These are phyloP conservation scores for Pecten maximus DNA, from an alignment of 2,888 invertebrate genomes.

Conservation along the genomic window DNA sequence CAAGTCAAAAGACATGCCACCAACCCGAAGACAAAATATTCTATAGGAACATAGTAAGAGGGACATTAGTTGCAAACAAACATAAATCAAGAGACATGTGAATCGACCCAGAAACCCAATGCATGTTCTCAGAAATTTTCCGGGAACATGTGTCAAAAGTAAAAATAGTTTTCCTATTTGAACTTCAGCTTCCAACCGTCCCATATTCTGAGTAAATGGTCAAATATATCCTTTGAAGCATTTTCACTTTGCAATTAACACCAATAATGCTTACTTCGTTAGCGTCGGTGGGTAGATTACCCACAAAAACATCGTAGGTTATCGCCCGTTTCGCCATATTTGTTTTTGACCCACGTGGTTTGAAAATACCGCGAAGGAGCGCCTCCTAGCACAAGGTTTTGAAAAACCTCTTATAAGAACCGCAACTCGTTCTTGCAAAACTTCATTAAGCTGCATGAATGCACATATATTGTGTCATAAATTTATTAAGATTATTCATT, in stretches of 20 bases:
- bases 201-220: not conserved
- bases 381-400: constrained; percentile 24
- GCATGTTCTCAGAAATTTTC: not conserved
- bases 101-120: not conserved
- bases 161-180: not conserved
- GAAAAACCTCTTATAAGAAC: not conserved
- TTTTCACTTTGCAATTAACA: not conserved
- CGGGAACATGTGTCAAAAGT: constrained; percentile 37
- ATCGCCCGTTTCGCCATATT: constrained; percentile 42
- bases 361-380: constrained; percentile 46
- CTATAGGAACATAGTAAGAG: no score
- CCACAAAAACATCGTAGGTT: constrained; percentile 72
- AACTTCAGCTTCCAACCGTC: not conserved
- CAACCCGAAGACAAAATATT: no score
- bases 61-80: no score
- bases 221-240: not conserved
- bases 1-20: no score
- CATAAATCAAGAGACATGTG: no score
- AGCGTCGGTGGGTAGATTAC: constrained; percentile 67
- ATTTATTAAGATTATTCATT: no score
- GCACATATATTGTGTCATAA: no score
- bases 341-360: constrained; percentile 51
- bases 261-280: constrained; percentile 60
- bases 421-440: not conserved
- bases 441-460: no score